phyloP scores from a whole-genome alignment of 2,797 vertebrate species.

The Rhadinocentrus ornatus region DNA sequence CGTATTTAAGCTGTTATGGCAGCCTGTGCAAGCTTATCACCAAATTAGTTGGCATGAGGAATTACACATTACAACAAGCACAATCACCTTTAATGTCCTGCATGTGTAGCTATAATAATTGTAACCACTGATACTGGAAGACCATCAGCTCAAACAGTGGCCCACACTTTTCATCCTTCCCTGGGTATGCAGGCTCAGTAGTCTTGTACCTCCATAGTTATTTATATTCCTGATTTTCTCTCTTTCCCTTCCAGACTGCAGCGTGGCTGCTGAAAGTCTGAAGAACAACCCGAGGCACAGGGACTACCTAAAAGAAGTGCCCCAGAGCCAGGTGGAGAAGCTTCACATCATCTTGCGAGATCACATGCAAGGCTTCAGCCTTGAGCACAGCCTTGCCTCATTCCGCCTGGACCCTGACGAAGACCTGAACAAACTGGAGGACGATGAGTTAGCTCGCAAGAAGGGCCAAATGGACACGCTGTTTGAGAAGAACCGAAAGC shows the following conservation, averaged over 20 bases:
- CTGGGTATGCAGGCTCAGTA: neutral
- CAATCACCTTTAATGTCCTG: neutral
- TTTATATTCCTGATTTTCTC: neutral
- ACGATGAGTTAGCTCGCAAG: slow-evolving; percentile 87
- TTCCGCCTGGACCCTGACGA: slow-evolving; percentile 84
- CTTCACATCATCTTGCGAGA: slow-evolving; percentile 87
- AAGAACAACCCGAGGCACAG: slow-evolving; percentile 91
- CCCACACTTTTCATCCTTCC: too few species aligned
- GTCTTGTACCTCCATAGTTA: neutral
- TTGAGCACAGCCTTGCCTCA: slow-evolving; percentile 82
- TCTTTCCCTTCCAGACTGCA: slow-evolving; percentile 81
- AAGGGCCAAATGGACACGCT: slow-evolving; percentile 93
- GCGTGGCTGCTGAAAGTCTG: slow-evolving; percentile 88
- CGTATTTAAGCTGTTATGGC: neutral
- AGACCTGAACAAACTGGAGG: slow-evolving; percentile 93
- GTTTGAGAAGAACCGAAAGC: slow-evolving; percentile 91
- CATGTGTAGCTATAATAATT: neutral
- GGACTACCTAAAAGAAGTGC: slow-evolving; percentile 86
- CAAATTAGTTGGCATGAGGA: neutral
- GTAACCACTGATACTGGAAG: too few species aligned
- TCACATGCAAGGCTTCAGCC: slow-evolving; percentile 85
- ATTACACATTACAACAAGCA: neutral
- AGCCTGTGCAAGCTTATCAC: neutral
- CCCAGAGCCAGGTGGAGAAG: slow-evolving; percentile 87
- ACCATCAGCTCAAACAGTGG: neutral